These are phyloP conservation scores for Pentalonia nigronervosa DNA, from an alignment of 1,140 invertebrate species.

Conservation along the genomic window DNA sequence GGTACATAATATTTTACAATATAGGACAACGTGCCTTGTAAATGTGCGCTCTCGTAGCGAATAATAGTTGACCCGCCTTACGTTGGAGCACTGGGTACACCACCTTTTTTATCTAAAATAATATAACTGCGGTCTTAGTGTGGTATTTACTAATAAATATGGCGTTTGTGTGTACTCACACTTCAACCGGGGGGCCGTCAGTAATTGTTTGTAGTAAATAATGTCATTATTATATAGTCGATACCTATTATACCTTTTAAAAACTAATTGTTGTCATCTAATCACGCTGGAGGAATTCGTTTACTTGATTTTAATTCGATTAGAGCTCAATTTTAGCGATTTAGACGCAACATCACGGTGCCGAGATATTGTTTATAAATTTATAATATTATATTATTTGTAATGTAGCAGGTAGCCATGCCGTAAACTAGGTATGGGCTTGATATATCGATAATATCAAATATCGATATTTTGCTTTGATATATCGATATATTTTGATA, in stretches of 20 bases:
- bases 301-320: neutral
- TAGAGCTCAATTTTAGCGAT: neutral
- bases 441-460: no score
- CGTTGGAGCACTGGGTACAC: neutral
- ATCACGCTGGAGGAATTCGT: neutral
- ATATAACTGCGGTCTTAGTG: neutral
- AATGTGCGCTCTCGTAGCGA: neutral
- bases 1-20: neutral
- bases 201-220: neutral
- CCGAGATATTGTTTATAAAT: no score
- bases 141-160: neutral
- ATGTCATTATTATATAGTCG: neutral
- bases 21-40: neutral
- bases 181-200: no score
- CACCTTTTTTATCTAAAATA: neutral
- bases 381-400: neutral
- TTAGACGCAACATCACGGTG: neutral
- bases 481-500: no score
- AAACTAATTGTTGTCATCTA: neutral
- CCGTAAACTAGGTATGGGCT: no score
- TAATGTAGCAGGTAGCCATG: no score
- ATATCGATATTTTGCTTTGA: no score
- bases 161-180: neutral
- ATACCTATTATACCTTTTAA: neutral
- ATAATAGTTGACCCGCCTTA: neutral